Percentiles rank a stretch among this genome's conserved stretches.
phyloP scores from a whole-genome alignment of 2,888 invertebrate genomes.

The Eristalinus sepulchralis region DNA sequence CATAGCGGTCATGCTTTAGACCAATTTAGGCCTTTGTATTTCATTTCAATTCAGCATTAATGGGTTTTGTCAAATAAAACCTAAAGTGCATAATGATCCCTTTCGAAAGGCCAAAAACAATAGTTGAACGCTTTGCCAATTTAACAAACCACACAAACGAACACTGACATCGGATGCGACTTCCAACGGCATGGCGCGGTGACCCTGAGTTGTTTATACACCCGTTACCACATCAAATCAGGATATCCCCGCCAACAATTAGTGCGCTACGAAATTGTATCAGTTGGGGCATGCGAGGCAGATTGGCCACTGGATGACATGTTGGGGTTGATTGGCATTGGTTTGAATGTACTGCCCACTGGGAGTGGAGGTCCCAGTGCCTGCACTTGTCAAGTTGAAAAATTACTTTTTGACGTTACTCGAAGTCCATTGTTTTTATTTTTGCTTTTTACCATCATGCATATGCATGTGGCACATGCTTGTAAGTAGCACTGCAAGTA shows the following conservation, averaged over 20 bases:
- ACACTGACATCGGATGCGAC: neutral
- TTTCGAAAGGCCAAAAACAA: too few species aligned
- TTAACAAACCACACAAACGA: conserved; percentile 4
- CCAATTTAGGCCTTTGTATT: too few species aligned
- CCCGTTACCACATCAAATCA: conserved; percentile 50
- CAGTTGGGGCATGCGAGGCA: conserved; percentile 32
- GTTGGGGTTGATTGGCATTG: conserved; percentile 11
- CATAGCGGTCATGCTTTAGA: too few species aligned
- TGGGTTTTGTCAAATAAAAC: too few species aligned
- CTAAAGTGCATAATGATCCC: too few species aligned
- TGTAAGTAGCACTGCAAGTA: neutral
- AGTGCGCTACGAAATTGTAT: conserved; percentile 47
- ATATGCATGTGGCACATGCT: neutral
- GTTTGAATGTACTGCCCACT: neutral
- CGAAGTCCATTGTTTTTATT: conserved; percentile 34
- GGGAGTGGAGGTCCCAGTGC: neutral
- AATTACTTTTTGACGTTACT: conserved; percentile 48
- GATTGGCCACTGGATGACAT: neutral
- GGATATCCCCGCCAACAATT: conserved; percentile 52
- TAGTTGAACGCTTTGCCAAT: too few species aligned
- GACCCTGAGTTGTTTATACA: conserved; percentile 28
- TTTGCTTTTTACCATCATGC: neutral
- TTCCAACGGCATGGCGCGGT: neutral
- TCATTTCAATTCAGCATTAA: too few species aligned
- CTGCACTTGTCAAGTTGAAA: conserved; percentile 55